Base-by-base conservation (phyloP, 2,113 vertebrate species). In the Emydocephalus ijimae region DNA sequence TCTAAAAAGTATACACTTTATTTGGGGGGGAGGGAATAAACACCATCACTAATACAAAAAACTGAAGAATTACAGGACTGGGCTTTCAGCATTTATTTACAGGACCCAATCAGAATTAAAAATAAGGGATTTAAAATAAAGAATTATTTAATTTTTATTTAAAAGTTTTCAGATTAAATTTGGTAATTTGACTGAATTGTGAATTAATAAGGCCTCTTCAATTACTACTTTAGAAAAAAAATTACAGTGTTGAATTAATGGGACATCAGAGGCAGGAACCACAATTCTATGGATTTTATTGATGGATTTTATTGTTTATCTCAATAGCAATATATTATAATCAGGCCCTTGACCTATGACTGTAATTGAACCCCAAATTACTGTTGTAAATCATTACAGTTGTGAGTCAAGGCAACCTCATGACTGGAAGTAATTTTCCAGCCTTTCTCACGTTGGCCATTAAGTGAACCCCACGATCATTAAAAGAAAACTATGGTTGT, bases 1-100 rank as follows among this genome's bases (percentile, higher is more conserved):
- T 64, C 24, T 45, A 92, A 92, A 93, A 91, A 92, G 57, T 0
- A 88, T 88, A 88, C 92, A 20, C 87, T 94, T 93, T 86, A 93
- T 91, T 91, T 4, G 29, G 29, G 64, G 64, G 0, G 29, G 11
- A 14, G 61, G 14, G 4, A n/a, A 61, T 61, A 34, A 69, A 34
- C 12, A n/a, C 61, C 61, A 69, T 34, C 64, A 5, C 12, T 69
- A 69, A 64, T n/a, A 0, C 14, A 64, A 59, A 61, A 15, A 69
- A 15, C 24, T 69, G 29, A 69, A 69, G 29, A 69, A 69, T 64
- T 69, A 69, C 26, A 69, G 1, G 29, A 29, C 29, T 69, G 4
- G 64, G 4, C 64, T 69, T 69, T 12, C 64, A 12, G 12, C 29
- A 69, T 69, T 69, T 69, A 69, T 69, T 69, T 69, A 69, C 11